Base-by-base conservation (phyloP, 1,140 invertebrate genomes). In the Heliconius congener region DNA sequence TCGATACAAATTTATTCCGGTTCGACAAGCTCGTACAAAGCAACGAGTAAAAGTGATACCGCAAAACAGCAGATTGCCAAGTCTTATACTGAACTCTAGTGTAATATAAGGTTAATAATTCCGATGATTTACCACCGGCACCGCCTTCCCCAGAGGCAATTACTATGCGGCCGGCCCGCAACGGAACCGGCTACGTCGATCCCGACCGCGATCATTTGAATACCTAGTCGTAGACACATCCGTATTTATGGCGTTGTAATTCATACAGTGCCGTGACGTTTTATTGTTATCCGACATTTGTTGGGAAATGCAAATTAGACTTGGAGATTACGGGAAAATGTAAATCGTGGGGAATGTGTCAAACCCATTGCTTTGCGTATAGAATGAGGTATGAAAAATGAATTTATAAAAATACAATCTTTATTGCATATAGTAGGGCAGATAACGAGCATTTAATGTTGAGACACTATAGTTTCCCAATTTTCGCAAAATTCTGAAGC, bases 51-150 rank as follows among this genome's bases (percentile, higher is more conserved):
- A 91, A 88, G 85, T 87, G 85, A 82, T 84, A 82, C 85, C 85
- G 80, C 89, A 83, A 84, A 86, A 92, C 87, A 92, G 87, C 90
- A 93, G 88, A 93, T 93, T 90, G 88, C 85, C 78, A 86, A 83
- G 85, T 87, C 87, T 80, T 82, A 81, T 81, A 80, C 82, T 66
- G 82, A 89, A 90, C 89, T 87, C 86, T 82, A 82, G 88, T 23
- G 23, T 92, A 90, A 91, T 93, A 93, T 92, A 89, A 90, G 89
- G 88, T 85, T 34, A 91, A 91, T 93, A 93, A 93, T 94, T 94
- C 91, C 82, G 90, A 91, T 93, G 92, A 93, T 93, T 93, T 93
- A 93, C 83, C 80, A 84, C 83, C 76, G 74, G 83, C 82, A 81
- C 84, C 88, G 87, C 86, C 88, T 90, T 90, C 86, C 84, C 86